Evolutionary conservation across 1,140 invertebrate genomes (phyloP), one percentile per base, ranked within the genome.

Genomic region (Diuraphis noxia): DNA sequence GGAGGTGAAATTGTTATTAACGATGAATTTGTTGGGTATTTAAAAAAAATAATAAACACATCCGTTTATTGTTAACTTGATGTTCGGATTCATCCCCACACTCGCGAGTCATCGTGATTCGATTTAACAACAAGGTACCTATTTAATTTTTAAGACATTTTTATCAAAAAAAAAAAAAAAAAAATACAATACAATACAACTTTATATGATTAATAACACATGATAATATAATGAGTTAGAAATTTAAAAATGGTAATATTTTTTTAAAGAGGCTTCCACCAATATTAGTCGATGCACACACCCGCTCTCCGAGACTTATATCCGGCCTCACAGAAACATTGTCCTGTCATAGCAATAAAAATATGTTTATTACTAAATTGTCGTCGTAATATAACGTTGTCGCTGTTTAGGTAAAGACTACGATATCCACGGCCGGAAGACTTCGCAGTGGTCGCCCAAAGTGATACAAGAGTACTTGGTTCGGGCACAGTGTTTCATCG

Each of bases 371-470:
- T 30, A 63, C 34, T 72, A 17, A 17, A n/a, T 30, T n/a, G 17
- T 72, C 34, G 17, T 72, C 34, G 34, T 17, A 30, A 63, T 9
- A 63, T n/a, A 10, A 30, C 9, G 13, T 72, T 13, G 13, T 56
- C 25, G 52, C 10, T 8, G 5, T n/a, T 77, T 72, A 96, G 96
- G 96, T n/a, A 95, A 96, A 86, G 95, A 95, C 79, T 97, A 95
- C 92, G 96, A 97, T 93, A 95, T 95, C 92, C 94, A 95, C 92
- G 97, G 97, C 2, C 96, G 97, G 93, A 94, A 96, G 56, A 94
- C 95, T 6, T 95, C 96, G 92, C 99, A 98, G 97, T 99, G 98
- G 98, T 96, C 96, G 6, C 96, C 96, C 92, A 93, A 94, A 25
- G 97, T 96, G 0, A 95, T 96, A 41, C 93, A 94, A 93, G 95